Evolutionary conservation across 2,888 invertebrate genomes (phyloP), one percentile per base, ranked within the genome.

Genomic region (Phaonia tiefii): DNA sequence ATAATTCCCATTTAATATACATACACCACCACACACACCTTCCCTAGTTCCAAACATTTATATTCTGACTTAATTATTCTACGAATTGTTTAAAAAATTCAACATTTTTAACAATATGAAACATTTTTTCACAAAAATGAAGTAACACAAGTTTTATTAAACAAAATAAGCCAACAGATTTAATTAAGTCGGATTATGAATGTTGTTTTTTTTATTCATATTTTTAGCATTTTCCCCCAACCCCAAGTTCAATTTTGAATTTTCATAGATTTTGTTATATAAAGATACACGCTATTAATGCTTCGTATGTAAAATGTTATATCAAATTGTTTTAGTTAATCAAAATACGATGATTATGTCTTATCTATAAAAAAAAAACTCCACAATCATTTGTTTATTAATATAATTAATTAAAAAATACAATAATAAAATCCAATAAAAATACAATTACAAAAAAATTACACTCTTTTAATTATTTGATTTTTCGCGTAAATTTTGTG

Each of bases 301-400:
- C 42, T 37, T 71, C 54, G 11, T 15, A 46, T 13, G 25, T 58
- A 22, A 58, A 56, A 20, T 56, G 56, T 58, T 46, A 46, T 5
- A 37, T 58, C 20, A 42, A 20, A 31, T 71, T 42, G 17, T 67
- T 31, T 67, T 51, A 63, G 63, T 63, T 63, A 63, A 54, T 51
- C 25, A 54, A 25, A 54, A 4, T 31, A 31, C 25, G 54, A 13
- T 54, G 54, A 22, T 22, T 8, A 31, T 8, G 54, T 54, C 54
- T 54, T 2, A 31, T n/a, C n/a, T 31, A 31, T 31, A 5, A n/a
- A n/a, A n/a, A 31, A 3, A 5, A 5, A 31, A 31, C 3, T 31
- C 31, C 25, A 54, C 10, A 39, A 39, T 63, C 37, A 39, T 63
- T 63, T 63, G 17, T 63, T 63, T 63, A 42, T 63, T 39, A 4